Evolutionary conservation across 37 sponge, comb jelly and placozoan genomes (phyloP).

Genomic region (Geodia barretti): DNA sequence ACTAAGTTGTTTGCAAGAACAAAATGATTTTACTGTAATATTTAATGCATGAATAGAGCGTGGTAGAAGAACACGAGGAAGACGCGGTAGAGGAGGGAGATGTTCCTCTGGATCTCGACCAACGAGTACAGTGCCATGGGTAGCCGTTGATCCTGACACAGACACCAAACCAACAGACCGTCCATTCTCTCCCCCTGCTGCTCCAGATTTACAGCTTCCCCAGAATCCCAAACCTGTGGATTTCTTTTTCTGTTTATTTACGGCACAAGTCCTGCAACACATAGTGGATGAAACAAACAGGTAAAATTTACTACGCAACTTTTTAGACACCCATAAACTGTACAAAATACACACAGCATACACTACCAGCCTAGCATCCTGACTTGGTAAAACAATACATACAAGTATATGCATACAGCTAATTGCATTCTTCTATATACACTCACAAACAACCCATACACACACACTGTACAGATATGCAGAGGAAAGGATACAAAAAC

Average conservation of each 20-base stretch:
- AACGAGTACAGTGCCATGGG: background rate
- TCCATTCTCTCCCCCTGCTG: background rate
- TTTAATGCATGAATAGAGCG: no score
- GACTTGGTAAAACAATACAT: no score
- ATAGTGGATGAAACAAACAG: conserved; percentile 7
- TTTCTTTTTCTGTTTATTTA: no score
- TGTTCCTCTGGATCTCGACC: background rate
- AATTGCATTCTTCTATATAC: background rate
- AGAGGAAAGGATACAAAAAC: background rate
- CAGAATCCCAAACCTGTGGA: no score
- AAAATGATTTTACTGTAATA: no score
- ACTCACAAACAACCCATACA: background rate
- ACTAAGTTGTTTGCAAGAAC: no score
- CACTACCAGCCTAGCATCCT: no score
- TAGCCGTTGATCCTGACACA: background rate
- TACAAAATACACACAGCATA: no score
- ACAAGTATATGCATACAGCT: no score
- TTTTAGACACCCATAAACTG: no score
- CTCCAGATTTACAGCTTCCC: no score
- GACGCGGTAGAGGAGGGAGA: background rate
- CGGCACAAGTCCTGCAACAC: background rate
- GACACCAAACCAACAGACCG: background rate
- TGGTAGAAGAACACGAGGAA: background rate
- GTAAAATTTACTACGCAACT: background rate
- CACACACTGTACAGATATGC: conserved; percentile 16